Conservation (phyloP, 1,140 invertebrate genomes). For the Aporrectodea caliginosa region DNA sequence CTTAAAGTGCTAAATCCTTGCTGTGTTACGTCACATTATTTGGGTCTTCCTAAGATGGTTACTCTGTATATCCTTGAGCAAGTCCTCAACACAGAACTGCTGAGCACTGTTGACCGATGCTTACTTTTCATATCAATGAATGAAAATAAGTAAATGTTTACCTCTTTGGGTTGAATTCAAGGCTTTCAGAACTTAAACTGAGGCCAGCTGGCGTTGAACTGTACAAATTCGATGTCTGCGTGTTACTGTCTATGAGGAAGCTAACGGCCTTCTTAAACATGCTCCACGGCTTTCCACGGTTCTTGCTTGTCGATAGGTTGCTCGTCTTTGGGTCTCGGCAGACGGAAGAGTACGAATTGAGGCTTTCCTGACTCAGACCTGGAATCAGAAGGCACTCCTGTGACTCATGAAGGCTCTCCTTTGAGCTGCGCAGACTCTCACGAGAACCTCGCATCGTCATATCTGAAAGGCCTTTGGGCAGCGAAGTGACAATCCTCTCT, state of each 20-base stretch:
- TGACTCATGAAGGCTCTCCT: constrained; percentile 18
- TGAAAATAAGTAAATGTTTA: too few relatives aligned
- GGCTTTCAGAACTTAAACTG: too few relatives aligned
- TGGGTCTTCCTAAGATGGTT: too few relatives aligned
- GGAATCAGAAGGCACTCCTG: background rate
- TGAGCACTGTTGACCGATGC: too few relatives aligned
- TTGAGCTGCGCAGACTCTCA: constrained; percentile 24
- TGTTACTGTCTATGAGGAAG: background rate
- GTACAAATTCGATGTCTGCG: background rate
- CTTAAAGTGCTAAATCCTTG: too few relatives aligned
- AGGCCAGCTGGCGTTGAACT: background rate
- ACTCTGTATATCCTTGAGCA: too few relatives aligned
- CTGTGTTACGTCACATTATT: too few relatives aligned
- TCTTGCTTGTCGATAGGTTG: background rate
- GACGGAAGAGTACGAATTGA: background rate
- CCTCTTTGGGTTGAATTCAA: too few relatives aligned
- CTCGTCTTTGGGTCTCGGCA: background rate
- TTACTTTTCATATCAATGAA: too few relatives aligned
- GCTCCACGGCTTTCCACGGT: background rate
- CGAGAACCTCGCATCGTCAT: constrained; percentile 20
- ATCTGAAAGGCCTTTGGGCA: constrained; percentile 34
- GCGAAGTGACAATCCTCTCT: constrained; percentile 36
- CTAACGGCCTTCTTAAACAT: background rate
- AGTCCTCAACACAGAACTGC: too few relatives aligned
- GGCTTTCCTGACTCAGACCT: background rate